These are phyloP conservation scores for Apoda limacodes DNA, from an alignment of 2,888 invertebrate genomes.

Conservation along the genomic window DNA sequence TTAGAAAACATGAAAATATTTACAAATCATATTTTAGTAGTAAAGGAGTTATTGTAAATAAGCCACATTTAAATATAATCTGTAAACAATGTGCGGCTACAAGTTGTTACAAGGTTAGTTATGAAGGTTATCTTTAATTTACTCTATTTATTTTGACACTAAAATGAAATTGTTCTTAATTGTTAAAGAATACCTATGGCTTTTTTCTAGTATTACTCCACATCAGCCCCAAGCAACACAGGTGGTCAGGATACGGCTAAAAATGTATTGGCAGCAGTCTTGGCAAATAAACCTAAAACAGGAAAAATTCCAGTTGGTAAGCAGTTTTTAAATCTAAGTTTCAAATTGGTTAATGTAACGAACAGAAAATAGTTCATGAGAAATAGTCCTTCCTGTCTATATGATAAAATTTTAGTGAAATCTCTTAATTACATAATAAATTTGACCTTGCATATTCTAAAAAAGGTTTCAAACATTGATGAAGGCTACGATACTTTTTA, in stretches of 20 bases:
- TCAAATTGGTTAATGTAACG: no score
- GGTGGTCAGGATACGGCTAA: constrained; percentile 47
- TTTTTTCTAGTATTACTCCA: constrained; percentile 43
- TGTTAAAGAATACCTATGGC: constrained; percentile 3
- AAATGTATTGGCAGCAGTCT: constrained; percentile 61
- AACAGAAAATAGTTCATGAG: no score
- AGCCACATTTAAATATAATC: constrained; percentile 37
- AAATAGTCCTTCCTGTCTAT: no score
- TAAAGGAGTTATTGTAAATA: constrained; percentile 35
- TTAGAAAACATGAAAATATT: constrained; percentile 44
- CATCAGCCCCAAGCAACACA: constrained; percentile 30
- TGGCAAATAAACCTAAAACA: constrained; percentile 60
- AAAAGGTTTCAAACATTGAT: no score
- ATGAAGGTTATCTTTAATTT: constrained; percentile 9
- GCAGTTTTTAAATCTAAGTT: no score
- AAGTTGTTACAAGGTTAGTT: constrained; percentile 45
- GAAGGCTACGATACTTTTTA: no score
- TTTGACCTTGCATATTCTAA: no score
- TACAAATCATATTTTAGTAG: constrained; percentile 30
- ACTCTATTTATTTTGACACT: constrained; percentile 8
- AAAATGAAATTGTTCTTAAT: constrained; percentile 6
- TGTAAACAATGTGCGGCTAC: constrained; percentile 46
- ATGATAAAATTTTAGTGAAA: no score
- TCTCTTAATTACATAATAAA: no score
- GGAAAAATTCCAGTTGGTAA: constrained; percentile 65